Conservation (phyloP, 23 tunicate species). For the Ciona savignyi region DNA sequence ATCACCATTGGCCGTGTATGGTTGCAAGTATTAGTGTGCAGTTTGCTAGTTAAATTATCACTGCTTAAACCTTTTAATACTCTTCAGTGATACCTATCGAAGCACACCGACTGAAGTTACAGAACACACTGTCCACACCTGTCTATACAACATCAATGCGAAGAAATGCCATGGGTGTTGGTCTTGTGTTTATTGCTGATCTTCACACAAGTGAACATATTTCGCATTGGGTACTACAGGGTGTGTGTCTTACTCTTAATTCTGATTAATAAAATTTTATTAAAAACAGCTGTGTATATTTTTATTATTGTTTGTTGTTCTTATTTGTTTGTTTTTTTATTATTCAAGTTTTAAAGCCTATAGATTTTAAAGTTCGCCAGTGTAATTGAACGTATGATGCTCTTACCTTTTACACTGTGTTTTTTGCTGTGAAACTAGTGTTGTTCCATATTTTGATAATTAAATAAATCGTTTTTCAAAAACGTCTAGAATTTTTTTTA, state of each 20-base stretch:
- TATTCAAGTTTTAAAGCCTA: background rate
- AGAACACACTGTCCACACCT: slow-evolving; percentile 94
- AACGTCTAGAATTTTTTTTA: no score
- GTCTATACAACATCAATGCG: slow-evolving; percentile 98
- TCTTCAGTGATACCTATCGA: slow-evolving; percentile 97
- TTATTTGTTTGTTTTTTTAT: no score
- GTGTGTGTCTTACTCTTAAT: slow-evolving; percentile 95
- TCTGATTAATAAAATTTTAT: slow-evolving; percentile 61
- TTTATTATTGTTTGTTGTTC: background rate
- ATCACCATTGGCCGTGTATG: no score
- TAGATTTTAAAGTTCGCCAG: background rate
- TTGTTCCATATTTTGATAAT: no score
- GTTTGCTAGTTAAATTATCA: no score
- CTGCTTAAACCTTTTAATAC: no score
- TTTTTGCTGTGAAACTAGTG: no score
- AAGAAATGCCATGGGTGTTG: slow-evolving; percentile 99
- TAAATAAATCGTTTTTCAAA: no score
- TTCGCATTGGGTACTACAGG: slow-evolving; percentile 96
- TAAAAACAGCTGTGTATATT: background rate
- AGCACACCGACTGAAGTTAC: slow-evolving; percentile 92
- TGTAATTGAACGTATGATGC: background rate
- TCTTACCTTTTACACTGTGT: background rate
- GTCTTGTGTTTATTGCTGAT: slow-evolving; percentile 91
- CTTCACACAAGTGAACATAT: slow-evolving; percentile 82
- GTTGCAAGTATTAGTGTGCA: no score